Evolutionary conservation across 1,140 invertebrate species (phyloP).

Genomic region (Eupristina koningsbergeri): DNA sequence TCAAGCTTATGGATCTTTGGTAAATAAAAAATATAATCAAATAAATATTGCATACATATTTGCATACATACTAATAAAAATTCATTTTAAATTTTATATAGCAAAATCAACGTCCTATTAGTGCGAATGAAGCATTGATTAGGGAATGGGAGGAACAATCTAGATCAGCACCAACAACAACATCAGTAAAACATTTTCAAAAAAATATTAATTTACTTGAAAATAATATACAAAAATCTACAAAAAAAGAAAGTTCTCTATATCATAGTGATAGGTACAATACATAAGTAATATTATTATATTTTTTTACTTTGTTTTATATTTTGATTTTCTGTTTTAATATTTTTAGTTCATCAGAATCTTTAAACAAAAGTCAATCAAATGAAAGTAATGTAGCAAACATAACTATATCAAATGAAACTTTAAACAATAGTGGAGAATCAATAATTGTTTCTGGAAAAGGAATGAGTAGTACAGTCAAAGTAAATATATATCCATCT

Average conservation of each 20-base stretch:
- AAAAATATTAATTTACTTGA: conserved; percentile 57
- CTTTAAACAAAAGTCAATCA: conserved; percentile 63
- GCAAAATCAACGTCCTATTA: conserved; percentile 73
- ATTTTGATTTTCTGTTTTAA: neutral
- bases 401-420: conserved; percentile 72
- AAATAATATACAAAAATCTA: conserved; percentile 62
- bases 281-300: neutral
- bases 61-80: neutral
- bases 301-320: neutral
- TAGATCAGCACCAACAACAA: conserved; percentile 75
- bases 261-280: conserved; percentile 63
- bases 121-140: conserved; percentile 71
- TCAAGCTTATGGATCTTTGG: conserved; percentile 72
- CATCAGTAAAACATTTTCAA: conserved; percentile 70
- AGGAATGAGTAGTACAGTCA: conserved; percentile 69
- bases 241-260: conserved; percentile 62
- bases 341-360: conserved; percentile 58
- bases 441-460: conserved; percentile 69
- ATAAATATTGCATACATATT: neutral
- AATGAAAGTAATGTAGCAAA: conserved; percentile 66
- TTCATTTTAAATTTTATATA: conserved; percentile 43
- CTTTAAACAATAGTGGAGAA: conserved; percentile 69
- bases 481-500: conserved; percentile 57
- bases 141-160: conserved; percentile 77
- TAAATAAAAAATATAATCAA: conserved; percentile 47